Percentiles rank a stretch among this genome's conserved stretches.
phyloP scores from a whole-genome alignment of 2,888 invertebrate species.

The Rotaria socialis region DNA sequence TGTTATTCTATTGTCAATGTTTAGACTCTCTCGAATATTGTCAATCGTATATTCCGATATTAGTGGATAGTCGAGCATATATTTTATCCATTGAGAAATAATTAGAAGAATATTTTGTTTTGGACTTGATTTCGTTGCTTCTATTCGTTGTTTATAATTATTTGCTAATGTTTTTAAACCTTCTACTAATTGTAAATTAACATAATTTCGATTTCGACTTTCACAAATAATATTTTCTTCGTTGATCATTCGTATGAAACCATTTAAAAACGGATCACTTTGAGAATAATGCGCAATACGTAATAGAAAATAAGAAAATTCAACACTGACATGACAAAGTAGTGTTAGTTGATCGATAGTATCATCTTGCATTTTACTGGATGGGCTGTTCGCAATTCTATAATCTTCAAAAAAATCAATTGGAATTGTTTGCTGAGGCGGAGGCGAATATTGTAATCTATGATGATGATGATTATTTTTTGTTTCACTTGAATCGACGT shows the following conservation, averaged over 20 bases:
- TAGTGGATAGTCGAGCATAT: neutral
- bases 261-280: neutral
- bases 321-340: neutral
- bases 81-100: neutral
- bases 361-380: neutral
- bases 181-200: neutral
- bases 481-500: neutral
- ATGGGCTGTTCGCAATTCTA: neutral
- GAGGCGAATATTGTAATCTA: neutral
- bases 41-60: neutral
- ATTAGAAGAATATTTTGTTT: neutral
- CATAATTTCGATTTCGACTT: neutral
- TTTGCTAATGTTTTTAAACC: neutral
- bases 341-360: neutral
- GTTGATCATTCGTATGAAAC: neutral
- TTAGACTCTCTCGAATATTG: neutral
- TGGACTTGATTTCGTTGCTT: neutral
- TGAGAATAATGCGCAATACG: neutral
- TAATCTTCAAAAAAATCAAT: neutral
- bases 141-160: neutral
- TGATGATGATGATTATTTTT: neutral
- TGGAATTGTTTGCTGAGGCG: neutral
- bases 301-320: neutral
- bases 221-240: slow-evolving; percentile 4
- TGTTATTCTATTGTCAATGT: neutral